Evolutionary conservation across 1,140 invertebrate species (phyloP).

Genomic region (Drosophila jambulina): DNA sequence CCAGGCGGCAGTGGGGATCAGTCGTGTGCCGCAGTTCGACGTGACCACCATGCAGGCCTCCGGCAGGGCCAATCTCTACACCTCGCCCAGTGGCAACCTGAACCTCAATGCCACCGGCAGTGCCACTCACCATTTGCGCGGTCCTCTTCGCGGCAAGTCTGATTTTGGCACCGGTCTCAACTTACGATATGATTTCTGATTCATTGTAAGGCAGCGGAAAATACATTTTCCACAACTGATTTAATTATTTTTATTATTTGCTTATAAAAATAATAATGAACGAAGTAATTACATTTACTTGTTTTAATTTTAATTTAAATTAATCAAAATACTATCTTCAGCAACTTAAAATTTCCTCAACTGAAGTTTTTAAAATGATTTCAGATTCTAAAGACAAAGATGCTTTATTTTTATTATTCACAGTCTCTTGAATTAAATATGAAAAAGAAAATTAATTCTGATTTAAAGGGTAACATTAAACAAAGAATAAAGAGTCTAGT

Average conservation of each 20-base stretch:
- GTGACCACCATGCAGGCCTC: conserved; percentile 53
- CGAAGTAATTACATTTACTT: background rate
- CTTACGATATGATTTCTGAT: conserved; percentile 60
- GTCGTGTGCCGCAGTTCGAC: conserved; percentile 59
- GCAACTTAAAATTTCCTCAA: background rate
- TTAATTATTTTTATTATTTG: background rate
- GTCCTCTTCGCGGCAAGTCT: conserved; percentile 55
- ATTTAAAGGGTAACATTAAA: no score
- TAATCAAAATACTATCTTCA: background rate
- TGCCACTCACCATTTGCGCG: conserved; percentile 60
- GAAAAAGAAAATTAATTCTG: background rate
- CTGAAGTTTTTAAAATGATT: background rate
- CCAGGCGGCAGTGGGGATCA: conserved; percentile 47
- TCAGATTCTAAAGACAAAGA: background rate
- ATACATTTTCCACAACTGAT: background rate
- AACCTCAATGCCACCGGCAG: conserved; percentile 62
- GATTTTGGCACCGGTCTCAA: conserved; percentile 56
- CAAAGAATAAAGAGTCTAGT: background rate
- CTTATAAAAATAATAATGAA: background rate
- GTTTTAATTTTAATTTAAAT: background rate
- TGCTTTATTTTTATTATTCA: no score
- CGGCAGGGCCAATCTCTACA: conserved; percentile 59
- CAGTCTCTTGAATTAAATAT: no score
- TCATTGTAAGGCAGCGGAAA: background rate
- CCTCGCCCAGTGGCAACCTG: conserved; percentile 58